Conservation (phyloP, 2,797 vertebrate species). For the Numenius phaeopus region DNA sequence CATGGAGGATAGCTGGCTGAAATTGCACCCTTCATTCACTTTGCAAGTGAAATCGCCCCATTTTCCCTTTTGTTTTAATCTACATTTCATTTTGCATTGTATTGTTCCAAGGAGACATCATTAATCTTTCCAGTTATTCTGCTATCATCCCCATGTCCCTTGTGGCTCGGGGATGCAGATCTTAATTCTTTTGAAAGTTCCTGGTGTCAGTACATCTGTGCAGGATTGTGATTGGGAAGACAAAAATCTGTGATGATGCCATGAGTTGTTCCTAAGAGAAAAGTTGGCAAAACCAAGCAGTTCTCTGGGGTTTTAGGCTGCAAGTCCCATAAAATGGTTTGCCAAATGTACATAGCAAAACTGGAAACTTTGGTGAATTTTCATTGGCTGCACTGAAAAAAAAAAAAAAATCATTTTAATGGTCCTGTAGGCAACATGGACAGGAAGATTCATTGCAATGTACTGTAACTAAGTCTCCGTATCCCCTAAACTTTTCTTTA, state of each 20-base stretch:
- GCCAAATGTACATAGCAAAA: not conserved
- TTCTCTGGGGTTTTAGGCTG: not conserved
- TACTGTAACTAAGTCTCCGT: not conserved
- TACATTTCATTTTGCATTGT: not conserved
- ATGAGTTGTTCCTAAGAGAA: not conserved
- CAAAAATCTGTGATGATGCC: not conserved
- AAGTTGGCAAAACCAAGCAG: not conserved
- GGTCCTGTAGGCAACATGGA: not conserved
- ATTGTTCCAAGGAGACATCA: not conserved
- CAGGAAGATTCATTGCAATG: not conserved
- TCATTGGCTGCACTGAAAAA: not conserved
- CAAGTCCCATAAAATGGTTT: not conserved
- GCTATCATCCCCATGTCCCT: not conserved
- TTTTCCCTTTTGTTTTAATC: not conserved
- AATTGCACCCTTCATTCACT: not conserved
- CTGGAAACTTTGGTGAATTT: constrained; percentile 1
- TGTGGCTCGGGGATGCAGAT: not conserved
- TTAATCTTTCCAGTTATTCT: not conserved
- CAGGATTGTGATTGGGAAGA: not conserved
- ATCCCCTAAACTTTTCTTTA: not conserved
- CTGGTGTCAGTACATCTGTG: not conserved
- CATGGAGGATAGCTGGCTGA: not conserved
- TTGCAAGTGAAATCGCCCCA: not conserved
- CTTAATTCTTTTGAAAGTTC: not conserved
- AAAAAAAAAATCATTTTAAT: not conserved